phyloP scores from a whole-genome alignment of 2,797 vertebrate genomes.

The Gadopsis bispinosus region DNA sequence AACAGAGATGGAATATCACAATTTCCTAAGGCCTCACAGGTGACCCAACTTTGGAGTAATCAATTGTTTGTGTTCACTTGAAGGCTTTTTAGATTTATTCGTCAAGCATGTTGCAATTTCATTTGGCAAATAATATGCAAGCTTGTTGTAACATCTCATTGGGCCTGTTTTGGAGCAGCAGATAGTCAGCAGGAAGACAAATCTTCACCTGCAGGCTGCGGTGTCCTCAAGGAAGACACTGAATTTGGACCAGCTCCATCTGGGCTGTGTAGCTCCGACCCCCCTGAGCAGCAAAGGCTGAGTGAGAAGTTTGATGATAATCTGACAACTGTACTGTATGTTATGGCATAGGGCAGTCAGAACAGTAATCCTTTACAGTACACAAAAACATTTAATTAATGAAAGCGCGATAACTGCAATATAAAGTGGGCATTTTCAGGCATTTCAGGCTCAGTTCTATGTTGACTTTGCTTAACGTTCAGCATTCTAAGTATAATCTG shows the following conservation, averaged over 20 bases:
- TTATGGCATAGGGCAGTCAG: neutral
- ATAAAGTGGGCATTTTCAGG: neutral
- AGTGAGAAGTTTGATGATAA: constrained; percentile 4
- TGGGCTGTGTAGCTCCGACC: constrained; percentile 19
- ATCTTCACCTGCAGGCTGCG: constrained; percentile 7
- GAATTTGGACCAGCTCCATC: constrained; percentile 13
- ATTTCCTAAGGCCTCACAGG: neutral
- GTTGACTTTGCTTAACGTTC: neutral
- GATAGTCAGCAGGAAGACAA: neutral
- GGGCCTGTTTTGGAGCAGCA: neutral
- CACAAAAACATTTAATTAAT: neutral
- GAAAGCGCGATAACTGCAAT: neutral
- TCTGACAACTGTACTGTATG: neutral
- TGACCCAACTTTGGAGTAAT: neutral
- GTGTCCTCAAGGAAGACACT: constrained; percentile 12
- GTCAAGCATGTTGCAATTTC: neutral
- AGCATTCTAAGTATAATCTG: neutral
- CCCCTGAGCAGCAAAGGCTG: neutral
- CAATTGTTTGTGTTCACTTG: neutral
- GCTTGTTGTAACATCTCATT: neutral
- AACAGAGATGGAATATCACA: constrained; percentile 11
- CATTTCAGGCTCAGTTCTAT: neutral
- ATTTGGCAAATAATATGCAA: constrained; percentile 4
- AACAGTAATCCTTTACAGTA: neutral
- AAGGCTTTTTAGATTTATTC: neutral